Base-by-base conservation (phyloP, 1,140 invertebrate genomes). In the Lysiphlebus fabarum region DNA sequence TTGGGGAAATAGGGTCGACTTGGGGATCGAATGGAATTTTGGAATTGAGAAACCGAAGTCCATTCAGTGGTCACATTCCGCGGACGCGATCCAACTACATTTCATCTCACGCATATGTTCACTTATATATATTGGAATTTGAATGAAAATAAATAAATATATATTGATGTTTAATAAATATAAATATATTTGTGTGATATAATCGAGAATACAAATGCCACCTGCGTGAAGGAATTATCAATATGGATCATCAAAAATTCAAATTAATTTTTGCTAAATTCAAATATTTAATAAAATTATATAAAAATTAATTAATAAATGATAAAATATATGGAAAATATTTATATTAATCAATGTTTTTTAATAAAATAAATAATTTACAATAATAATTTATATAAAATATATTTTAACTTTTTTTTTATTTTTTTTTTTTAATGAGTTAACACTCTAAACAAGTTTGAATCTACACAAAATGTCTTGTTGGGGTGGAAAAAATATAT, bases 21-120 rank as follows among this genome's bases (percentile, higher is more conserved):
- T 45, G 14, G 47, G 51, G 50, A 53, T 54, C 51, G 51, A 59
- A 38, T n/a, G 58, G 58, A 59, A 59, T 59, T 44, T 51, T n/a
- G 51, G 51, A 59, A 59, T 59, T 59, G 58, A 59, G 58, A 54
- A 59, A 51, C 58, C 51, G 42, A 59, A 59, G 42, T 48, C 56
- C 38, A 36, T 48, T 47, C 45, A 49, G 58, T 43, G 58, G 51
- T 59, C 51, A 51, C 58, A 59, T 59, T 53, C 58, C 58, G 58
- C 44, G 58, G 50, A 59, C 36, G 26, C 49, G 51, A 43, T 44
- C 10, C 51, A 54, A 42, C 51, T 47, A 44, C 40, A 41, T 45
- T 26, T n/a, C 40, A 11, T 17, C 12, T 41, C 56, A 11, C n/a
- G 11, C 26, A 37, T 17, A 37, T 26, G 11, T 12, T 53, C 12